Percentiles rank a stretch among this genome's conserved stretches.
Evolutionary conservation across 2,888 invertebrate genomes (phyloP).

Genomic region (Leptodirus hochenwartii): DNA sequence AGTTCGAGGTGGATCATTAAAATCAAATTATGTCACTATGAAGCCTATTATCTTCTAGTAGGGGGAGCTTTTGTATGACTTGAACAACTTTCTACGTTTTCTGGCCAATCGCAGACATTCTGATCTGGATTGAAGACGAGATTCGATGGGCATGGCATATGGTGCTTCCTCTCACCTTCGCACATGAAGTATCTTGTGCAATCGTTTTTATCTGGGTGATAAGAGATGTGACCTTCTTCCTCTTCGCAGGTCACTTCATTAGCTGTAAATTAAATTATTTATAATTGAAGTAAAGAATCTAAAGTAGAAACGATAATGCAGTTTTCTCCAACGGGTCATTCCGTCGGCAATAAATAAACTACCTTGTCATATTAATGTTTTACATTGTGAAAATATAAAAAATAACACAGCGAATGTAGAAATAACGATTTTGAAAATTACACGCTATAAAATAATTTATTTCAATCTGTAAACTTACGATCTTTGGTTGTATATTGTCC

Average conservation of each 20-base stretch:
- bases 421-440: neutral
- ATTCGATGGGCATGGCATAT: slow-evolving; percentile 89
- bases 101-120: slow-evolving; percentile 92
- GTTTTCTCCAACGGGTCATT: slow-evolving; percentile 1
- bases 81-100: slow-evolving; percentile 78
- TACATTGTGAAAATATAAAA: no score
- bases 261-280: slow-evolving; percentile 33
- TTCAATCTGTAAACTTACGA: slow-evolving; percentile 41
- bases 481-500: slow-evolving; percentile 77
- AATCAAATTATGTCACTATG: neutral
- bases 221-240: slow-evolving; percentile 89
- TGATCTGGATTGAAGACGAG: slow-evolving; percentile 84
- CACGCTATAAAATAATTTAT: neutral
- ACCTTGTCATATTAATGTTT: no score
- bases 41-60: slow-evolving; percentile 16
- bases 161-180: slow-evolving; percentile 85
- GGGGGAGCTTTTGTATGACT: slow-evolving; percentile 50
- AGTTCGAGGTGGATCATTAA: no score
- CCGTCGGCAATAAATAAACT: neutral
- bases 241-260: slow-evolving; percentile 80
- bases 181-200: slow-evolving; percentile 95
- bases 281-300: neutral
- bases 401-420: neutral
- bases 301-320: neutral
- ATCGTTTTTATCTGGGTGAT: slow-evolving; percentile 76